Base-by-base conservation (phyloP, 2,888 invertebrate genomes). In the Geotrupes spiniger region DNA sequence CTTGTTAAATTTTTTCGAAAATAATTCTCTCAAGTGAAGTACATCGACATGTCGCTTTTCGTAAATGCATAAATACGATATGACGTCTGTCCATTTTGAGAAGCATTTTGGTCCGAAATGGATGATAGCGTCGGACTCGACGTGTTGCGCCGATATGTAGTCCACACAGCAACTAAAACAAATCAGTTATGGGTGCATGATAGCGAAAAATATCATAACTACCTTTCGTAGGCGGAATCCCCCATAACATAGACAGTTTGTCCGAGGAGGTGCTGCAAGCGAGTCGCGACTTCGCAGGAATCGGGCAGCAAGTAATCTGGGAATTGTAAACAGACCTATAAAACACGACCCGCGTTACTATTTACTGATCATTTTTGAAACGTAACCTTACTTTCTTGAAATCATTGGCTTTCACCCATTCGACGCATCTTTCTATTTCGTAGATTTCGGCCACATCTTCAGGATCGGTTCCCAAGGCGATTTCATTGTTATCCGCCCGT, bases 81-180 rank as follows among this genome's bases (percentile, higher is more conserved):
- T 76, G 42, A 85, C 79, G 17, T 78, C 66, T 1, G 74, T 76
- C 9, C 86, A 84, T 59, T 79, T 79, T 21, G 91, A 89, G 55
- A 92, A 83, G 71, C 98, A 98, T 1, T 89, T 83, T 63, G 85
- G 87, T 0, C 97, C 97, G 73, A 89, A 97, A 72, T 98, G 97
- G 44, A 98, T 81, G 1, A 97, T 76, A 21, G 87, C 85, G 72
- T 96, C 90, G 0, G 89, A 87, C 46, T 82, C 78, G 4, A 92
- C 83, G 71, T 97, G 97, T 69, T 89, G 84, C 0, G 95, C 92
- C 1, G 94, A 89, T 25, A 95, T 84, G 63, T 89, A 88, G 71
- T 94, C 93, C 2, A 92, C 83, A 69, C 94, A 94, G 71, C 93
- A 94, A 70, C 92, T 92, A n/a, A n/a, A n/a, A 70, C 57, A 77